phyloP scores from a whole-genome alignment of 2,888 invertebrate species.

The Sphaeridia pumilis region DNA sequence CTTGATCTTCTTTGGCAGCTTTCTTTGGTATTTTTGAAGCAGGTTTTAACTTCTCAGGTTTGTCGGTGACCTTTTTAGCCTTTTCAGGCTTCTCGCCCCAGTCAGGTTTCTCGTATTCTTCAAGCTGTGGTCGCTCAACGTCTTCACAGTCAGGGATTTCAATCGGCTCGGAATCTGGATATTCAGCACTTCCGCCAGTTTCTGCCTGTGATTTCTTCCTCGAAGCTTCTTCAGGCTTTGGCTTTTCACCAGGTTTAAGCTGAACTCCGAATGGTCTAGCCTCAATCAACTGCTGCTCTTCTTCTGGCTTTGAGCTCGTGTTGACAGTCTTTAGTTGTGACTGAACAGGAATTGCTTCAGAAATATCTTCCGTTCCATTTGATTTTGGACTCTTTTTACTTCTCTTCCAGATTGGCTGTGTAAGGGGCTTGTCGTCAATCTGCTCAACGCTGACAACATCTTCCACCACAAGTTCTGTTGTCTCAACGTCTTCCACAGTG shows the following conservation, averaged over 20 bases:
- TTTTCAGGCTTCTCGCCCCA: conserved; percentile 26
- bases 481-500: background rate
- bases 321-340: no score
- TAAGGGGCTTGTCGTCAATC: no score
- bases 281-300: no score
- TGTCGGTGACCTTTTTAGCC: conserved; percentile 8
- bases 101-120: conserved; percentile 13
- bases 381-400: no score
- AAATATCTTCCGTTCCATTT: no score
- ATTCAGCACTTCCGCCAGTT: background rate
- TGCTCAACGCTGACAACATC: no score
- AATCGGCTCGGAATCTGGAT: conserved; percentile 10
- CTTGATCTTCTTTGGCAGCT: conserved; percentile 37
- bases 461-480: background rate
- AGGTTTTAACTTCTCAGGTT: no score
- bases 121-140: conserved; percentile 5
- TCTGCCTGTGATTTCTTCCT: background rate
- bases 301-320: no score
- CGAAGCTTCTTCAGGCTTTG: background rate
- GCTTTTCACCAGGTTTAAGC: background rate
- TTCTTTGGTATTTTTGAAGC: no score
- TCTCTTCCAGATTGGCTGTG: no score
- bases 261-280: no score
- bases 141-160: conserved; percentile 8
- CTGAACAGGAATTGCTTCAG: no score